These are phyloP conservation scores for Balaeniceps rex DNA, from an alignment of 2,113 vertebrate species.

Conservation along the genomic window DNA sequence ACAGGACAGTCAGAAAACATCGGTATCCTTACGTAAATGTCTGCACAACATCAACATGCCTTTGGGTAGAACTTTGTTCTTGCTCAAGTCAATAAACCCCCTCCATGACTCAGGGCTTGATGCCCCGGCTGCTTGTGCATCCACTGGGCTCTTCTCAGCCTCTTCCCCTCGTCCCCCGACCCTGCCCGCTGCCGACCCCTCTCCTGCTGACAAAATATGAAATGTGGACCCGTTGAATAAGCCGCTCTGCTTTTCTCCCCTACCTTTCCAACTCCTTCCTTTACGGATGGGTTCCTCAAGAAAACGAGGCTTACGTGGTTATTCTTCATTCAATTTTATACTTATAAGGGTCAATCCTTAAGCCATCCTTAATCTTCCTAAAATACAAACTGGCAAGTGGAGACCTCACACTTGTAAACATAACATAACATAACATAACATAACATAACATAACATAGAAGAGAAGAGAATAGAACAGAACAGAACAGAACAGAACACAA, in stretches of 20 bases:
- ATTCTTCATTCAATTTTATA: neutral
- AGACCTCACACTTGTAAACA: neutral
- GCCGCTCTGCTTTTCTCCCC: neutral
- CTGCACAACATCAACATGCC: neutral
- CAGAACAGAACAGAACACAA: too few species aligned
- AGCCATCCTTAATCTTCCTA: neutral
- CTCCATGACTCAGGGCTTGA: neutral
- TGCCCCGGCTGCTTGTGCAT: neutral
- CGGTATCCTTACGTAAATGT: neutral
- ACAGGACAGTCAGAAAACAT: neutral
- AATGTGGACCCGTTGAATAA: neutral
- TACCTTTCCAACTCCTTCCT: neutral
- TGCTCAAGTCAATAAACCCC: neutral
- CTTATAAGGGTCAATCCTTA: neutral
- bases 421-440: too few species aligned
- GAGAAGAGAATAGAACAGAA: too few species aligned
- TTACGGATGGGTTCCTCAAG: neutral
- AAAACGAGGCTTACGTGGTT: neutral
- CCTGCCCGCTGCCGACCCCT: neutral
- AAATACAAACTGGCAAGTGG: neutral
- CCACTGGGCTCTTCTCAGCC: neutral
- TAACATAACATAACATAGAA: too few species aligned
- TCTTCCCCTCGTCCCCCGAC: neutral
- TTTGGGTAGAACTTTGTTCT: neutral
- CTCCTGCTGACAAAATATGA: neutral